A percentile compares a stretch with the other conserved stretches of the same genome.
These are phyloP conservation scores for Drosophila bocki DNA, from an alignment of 1,140 invertebrate genomes.

Conservation along the genomic window DNA sequence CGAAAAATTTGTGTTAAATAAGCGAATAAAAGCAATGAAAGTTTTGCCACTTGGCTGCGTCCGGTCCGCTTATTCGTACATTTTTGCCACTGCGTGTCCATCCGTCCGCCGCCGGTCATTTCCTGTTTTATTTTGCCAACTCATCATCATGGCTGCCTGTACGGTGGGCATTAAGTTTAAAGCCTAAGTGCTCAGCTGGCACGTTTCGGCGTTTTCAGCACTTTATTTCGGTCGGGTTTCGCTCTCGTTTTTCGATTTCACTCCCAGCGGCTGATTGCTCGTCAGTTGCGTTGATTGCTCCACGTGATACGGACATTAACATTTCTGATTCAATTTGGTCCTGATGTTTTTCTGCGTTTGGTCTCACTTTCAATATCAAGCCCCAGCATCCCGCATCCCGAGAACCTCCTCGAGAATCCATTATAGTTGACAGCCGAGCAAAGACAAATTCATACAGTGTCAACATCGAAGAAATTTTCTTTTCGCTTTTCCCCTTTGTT, in stretches of 20 bases:
- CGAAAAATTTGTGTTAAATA: conserved; percentile 80
- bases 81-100: conserved; percentile 24
- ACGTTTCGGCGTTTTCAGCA: conserved; percentile 59
- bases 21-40: conserved; percentile 79
- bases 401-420: conserved; percentile 39
- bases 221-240: conserved; percentile 26
- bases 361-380: conserved; percentile 42
- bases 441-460: conserved; percentile 73
- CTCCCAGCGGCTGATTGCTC: conserved; percentile 43
- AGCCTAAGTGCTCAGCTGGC: conserved; percentile 37
- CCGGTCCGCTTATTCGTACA: conserved; percentile 30
- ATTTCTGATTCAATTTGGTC: conserved; percentile 67
- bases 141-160: conserved; percentile 55
- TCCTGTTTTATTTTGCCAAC: conserved; percentile 68
- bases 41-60: conserved; percentile 71
- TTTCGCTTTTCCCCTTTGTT: conserved; percentile 29
- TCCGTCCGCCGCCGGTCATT: conserved; percentile 50
- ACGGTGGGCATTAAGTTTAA: conserved; percentile 62
- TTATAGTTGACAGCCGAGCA: conserved; percentile 72
- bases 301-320: conserved; percentile 61
- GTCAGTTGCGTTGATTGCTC: conserved; percentile 54
- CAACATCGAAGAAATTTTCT: conserved; percentile 33
- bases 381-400: conserved; percentile 8
- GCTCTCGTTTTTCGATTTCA: conserved; percentile 45
- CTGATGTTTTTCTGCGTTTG: conserved; percentile 51